phyloP scores from a whole-genome alignment of 1,140 invertebrate genomes.

The Lepidotrigona ventralis region DNA sequence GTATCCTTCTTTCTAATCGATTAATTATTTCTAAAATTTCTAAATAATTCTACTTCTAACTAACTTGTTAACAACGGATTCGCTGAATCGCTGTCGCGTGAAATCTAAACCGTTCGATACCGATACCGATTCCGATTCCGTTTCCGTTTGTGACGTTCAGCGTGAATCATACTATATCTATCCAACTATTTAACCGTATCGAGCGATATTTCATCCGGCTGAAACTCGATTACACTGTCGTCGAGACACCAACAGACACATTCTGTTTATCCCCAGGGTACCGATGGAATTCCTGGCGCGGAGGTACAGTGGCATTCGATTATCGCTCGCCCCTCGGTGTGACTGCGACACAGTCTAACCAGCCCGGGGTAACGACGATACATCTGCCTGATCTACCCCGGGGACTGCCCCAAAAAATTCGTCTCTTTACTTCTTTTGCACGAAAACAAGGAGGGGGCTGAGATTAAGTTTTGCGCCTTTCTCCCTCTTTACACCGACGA shows the following conservation, averaged over 20 bases:
- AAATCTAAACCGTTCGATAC: neutral
- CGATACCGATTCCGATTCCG: no score
- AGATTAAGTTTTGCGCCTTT: slow-evolving; percentile 52
- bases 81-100: neutral
- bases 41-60: neutral
- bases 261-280: slow-evolving; percentile 86
- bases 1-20: slow-evolving; percentile 72
- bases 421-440: slow-evolving; percentile 47
- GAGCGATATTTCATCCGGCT: slow-evolving; percentile 19
- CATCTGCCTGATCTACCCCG: slow-evolving; percentile 65
- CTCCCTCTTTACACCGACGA: slow-evolving; percentile 51
- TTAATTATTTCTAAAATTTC: neutral
- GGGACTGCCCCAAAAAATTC: slow-evolving; percentile 52
- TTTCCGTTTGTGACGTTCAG: neutral
- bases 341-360: slow-evolving; percentile 63
- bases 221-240: slow-evolving; percentile 46
- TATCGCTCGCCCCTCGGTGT: slow-evolving; percentile 60
- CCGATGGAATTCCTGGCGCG: slow-evolving; percentile 94
- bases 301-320: slow-evolving; percentile 84
- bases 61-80: neutral
- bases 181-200: neutral
- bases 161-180: neutral
- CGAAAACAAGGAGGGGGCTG: slow-evolving; percentile 38
- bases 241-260: slow-evolving; percentile 54
- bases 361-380: slow-evolving; percentile 64